Conservation (phyloP, 2,888 invertebrate genomes). For the Nemapogon koenigi region DNA sequence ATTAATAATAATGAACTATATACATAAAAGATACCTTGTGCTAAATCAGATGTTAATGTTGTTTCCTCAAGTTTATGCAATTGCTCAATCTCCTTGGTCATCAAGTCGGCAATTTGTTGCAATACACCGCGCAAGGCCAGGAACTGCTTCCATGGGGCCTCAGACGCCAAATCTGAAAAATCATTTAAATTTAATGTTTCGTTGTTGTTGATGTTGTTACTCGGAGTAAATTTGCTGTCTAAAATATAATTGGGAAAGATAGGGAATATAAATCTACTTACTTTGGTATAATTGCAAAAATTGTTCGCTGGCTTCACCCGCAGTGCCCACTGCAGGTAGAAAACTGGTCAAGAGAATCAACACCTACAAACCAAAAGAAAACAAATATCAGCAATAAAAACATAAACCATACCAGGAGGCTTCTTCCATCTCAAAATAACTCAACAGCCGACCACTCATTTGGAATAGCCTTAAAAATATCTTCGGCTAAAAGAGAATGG, state of each 20-base stretch:
- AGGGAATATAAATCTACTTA: conserved; percentile 23
- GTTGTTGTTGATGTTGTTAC: not conserved
- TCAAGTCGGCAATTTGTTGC: conserved; percentile 81
- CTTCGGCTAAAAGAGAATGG: too few species aligned
- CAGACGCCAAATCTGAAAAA: conserved; percentile 76
- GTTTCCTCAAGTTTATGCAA: conserved; percentile 90
- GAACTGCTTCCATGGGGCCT: conserved; percentile 93
- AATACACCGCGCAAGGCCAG: conserved; percentile 87
- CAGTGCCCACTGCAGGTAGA: conserved; percentile 82
- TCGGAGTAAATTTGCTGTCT: not conserved
- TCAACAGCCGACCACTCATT: too few species aligned
- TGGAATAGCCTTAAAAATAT: too few species aligned
- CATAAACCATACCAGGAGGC: too few species aligned
- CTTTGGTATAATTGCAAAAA: conserved; percentile 87
- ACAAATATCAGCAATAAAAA: too few species aligned
- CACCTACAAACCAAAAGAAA: conserved; percentile 49
- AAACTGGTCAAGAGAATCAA: conserved; percentile 88
- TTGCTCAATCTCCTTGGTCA: conserved; percentile 88
- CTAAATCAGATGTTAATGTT: conserved; percentile 90
- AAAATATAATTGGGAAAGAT: not conserved
- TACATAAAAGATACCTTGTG: conserved; percentile 81
- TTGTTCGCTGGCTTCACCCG: conserved; percentile 92
- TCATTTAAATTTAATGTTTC: too few species aligned
- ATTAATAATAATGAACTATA: too few species aligned
- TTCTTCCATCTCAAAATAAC: too few species aligned